Conservation (phyloP, 2,113 vertebrate species). For the Otus sunia region DNA sequence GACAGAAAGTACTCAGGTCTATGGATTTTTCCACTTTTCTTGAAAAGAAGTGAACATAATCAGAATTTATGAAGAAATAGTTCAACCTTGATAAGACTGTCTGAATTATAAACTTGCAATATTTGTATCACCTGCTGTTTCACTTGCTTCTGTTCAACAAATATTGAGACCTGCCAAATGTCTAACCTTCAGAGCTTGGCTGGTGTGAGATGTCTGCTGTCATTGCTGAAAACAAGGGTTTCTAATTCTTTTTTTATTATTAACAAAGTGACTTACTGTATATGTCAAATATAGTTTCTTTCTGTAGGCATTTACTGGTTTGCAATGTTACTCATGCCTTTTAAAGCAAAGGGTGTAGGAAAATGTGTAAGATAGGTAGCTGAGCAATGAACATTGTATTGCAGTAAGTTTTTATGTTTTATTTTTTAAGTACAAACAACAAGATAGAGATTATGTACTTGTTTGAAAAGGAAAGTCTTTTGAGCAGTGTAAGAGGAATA, state of each 20-base stretch:
- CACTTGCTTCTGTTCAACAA: neutral
- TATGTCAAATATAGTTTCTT: neutral
- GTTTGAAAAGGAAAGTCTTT: constrained; percentile 19
- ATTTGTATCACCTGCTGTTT: neutral
- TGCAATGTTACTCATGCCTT: neutral
- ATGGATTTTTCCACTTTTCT: neutral
- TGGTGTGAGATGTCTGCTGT: neutral
- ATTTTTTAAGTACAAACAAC: neutral
- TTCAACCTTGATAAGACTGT: neutral
- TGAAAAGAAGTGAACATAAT: neutral
- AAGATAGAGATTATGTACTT: constrained; percentile 38
- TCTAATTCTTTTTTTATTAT: neutral
- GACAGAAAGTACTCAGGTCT: neutral
- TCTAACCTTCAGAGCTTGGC: neutral
- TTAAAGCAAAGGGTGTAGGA: neutral
- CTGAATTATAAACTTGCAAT: neutral
- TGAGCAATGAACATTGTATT: neutral
- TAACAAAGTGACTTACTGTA: constrained; percentile 22
- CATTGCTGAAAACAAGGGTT: neutral
- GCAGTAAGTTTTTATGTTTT: neutral
- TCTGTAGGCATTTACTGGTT: neutral
- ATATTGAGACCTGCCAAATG: neutral
- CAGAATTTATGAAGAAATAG: neutral
- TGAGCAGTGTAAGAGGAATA: neutral
- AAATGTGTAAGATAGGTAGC: neutral